phyloP scores from a whole-genome alignment of 2,888 invertebrate species.

The Xylocampa areola region DNA sequence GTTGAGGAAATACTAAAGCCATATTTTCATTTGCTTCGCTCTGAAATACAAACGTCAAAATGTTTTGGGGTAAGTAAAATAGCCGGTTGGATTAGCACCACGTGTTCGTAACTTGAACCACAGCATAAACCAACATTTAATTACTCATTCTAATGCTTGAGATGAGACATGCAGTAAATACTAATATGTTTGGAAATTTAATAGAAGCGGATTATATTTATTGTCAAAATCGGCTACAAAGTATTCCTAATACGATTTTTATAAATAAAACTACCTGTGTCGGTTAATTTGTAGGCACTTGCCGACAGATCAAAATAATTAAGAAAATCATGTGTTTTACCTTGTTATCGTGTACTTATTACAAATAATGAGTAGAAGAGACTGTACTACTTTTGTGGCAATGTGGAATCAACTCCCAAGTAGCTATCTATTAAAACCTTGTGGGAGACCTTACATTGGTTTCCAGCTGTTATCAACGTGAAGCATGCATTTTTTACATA shows the following conservation, averaged over 20 bases:
- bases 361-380: too few relatives aligned
- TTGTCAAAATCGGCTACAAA: not conserved
- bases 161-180: not conserved
- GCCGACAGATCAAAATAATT: too few relatives aligned
- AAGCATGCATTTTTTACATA: too few relatives aligned
- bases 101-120: constrained; percentile 78
- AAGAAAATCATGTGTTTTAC: not conserved
- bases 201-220: not conserved
- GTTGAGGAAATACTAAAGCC: constrained; percentile 21
- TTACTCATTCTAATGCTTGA: not conserved
- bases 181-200: not conserved
- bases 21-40: constrained; percentile 27
- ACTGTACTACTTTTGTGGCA: too few relatives aligned
- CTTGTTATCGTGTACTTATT: not conserved
- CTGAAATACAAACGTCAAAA: constrained; percentile 64
- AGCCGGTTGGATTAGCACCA: constrained; percentile 71
- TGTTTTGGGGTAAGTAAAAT: constrained; percentile 87
- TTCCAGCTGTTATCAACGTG: too few relatives aligned
- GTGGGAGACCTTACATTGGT: too few relatives aligned
- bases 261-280: not conserved
- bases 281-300: not conserved
- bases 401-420: too few relatives aligned
- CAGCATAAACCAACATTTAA: constrained; percentile 5
- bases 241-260: constrained; percentile 3
- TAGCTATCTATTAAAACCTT: too few relatives aligned